phyloP scores from a whole-genome alignment of 2,888 invertebrate genomes.

The Mongoloraphidia duomilia region DNA sequence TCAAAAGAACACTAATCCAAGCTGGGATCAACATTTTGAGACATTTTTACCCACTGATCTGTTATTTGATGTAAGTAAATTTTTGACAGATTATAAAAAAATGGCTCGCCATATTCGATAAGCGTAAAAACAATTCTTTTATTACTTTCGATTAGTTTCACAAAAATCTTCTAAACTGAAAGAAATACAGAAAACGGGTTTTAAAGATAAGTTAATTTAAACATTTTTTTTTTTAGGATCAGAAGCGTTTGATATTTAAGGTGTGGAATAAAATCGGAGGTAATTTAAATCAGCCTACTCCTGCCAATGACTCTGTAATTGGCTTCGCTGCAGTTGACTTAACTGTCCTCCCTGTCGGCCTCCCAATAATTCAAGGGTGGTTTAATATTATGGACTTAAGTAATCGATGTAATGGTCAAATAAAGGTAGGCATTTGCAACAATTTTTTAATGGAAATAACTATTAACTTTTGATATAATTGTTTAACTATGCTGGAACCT shows the following conservation, averaged over 20 bases:
- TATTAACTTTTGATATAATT: no score
- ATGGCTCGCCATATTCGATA: no score
- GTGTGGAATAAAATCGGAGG: conserved; percentile 40
- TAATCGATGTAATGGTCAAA: conserved; percentile 42
- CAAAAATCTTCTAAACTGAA: no score
- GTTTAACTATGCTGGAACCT: no score
- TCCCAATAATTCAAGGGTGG: conserved; percentile 42
- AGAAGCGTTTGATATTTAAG: conserved; percentile 43
- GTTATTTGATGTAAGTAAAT: conserved; percentile 35
- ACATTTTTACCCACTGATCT: conserved; percentile 33
- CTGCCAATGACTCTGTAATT: conserved; percentile 40
- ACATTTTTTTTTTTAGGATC: conserved; percentile 29
- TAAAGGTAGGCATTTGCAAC: conserved; percentile 31
- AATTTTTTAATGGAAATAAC: not conserved
- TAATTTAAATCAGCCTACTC: conserved; percentile 31
- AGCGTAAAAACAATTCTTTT: no score
- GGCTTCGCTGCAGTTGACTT: conserved; percentile 46
- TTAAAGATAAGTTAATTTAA: not conserved
- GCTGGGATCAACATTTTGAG: conserved; percentile 39
- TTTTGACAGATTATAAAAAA: no score
- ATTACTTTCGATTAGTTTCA: no score
- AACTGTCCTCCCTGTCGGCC: conserved; percentile 33
- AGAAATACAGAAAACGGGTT: not conserved
- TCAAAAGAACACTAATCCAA: conserved; percentile 35
- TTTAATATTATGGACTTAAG: conserved; percentile 46